Evolutionary conservation across 2,888 invertebrate genomes (phyloP).

Genomic region (Achlya flavicornis): DNA sequence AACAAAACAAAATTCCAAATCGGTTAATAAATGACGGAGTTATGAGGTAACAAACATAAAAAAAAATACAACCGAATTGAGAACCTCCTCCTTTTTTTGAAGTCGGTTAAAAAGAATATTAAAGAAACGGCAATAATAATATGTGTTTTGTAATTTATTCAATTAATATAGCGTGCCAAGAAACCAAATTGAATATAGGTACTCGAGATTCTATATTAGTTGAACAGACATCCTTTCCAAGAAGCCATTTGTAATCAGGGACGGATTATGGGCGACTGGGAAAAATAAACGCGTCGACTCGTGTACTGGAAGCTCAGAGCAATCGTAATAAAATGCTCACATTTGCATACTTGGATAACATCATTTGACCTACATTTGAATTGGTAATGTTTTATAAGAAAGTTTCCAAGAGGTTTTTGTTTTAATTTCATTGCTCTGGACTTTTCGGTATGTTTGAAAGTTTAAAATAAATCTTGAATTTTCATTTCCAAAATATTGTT

Average conservation of each 20-base stretch:
- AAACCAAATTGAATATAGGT: slow-evolving; percentile 34
- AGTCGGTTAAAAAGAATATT: too few relatives aligned
- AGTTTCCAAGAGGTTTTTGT: not conserved
- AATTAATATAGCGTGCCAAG: slow-evolving; percentile 51
- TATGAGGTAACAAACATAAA: too few relatives aligned
- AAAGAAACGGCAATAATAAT: not conserved
- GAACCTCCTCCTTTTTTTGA: too few relatives aligned
- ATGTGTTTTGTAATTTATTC: slow-evolving; percentile 57
- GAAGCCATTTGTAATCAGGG: slow-evolving; percentile 40
- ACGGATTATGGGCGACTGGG: slow-evolving; percentile 9
- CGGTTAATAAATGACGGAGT: too few relatives aligned
- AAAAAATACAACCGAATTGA: too few relatives aligned
- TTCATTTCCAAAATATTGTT: too few relatives aligned
- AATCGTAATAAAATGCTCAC: not conserved
- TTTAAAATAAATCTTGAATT: not conserved
- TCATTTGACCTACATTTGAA: not conserved
- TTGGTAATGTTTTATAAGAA: not conserved
- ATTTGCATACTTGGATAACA: not conserved
- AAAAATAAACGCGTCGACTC: not conserved
- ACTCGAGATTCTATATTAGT: slow-evolving; percentile 23
- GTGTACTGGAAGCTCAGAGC: not conserved
- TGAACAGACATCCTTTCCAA: slow-evolving; percentile 39
- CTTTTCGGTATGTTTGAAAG: too few relatives aligned
- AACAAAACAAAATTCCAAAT: too few relatives aligned
- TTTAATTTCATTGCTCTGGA: not conserved